Evolutionary conservation across 2,113 vertebrate genomes (phyloP), one percentile per base, ranked within the genome.

Genomic region (Ammodytes marinus): DNA sequence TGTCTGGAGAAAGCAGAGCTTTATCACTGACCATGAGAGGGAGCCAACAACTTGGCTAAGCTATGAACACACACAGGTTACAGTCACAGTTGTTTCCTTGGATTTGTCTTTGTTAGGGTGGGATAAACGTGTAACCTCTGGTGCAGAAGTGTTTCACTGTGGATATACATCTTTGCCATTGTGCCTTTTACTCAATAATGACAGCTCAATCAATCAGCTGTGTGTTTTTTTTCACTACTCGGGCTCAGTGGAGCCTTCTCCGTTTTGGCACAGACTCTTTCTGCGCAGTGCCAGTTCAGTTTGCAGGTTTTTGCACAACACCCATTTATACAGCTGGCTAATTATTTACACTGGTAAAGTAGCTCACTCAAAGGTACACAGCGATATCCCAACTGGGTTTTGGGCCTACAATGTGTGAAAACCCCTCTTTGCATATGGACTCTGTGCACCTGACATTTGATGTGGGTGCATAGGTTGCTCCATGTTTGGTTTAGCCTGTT

Each of bases 271-370:
- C 65, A 0, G n/a, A 77, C 73, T 85, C 65, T 67, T 49, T 89
- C 60, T 55, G 66, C 46, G 45, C 86, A 59, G 81, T 47, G 74
- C 85, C 77, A 83, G 71, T 76, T 86, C 81, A 85, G 72, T 90
- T 82, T 85, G 75, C 71, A 79, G 77, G 43, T n/a, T 90, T 91
- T 88, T 79, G 79, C 83, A 91, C 64, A 85, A 90, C 88, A 87
- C 73, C 74, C 88, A 91, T 90, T 93, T 87, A 78, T 86, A 80
- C 89, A 93, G 91, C 93, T 94, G 92, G 74, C 75, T 88, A 91
- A 95, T 93, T 93, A 95, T 92, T 94, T 65, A 90, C 88, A 72
- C 86, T 86, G 83, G 88, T 90, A 82, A 90, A 93, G 89, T 87
- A 88, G 79, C 86, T 88, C 27, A 42, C 88, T 92, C 91, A 69